Conservation (phyloP, 2,888 invertebrate genomes). For the Palloptera scutellata region DNA sequence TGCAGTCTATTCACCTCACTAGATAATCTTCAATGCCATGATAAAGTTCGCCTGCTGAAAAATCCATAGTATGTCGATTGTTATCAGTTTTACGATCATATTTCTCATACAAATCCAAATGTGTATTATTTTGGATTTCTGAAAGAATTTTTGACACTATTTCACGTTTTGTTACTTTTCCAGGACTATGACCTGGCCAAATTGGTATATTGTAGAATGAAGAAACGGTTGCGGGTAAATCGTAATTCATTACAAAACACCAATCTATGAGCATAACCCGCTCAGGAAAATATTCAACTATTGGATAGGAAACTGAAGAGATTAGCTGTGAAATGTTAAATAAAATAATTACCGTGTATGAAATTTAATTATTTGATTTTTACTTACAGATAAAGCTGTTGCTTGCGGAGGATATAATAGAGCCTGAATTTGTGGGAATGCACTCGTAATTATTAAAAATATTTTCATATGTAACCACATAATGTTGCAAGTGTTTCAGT, state of each 20-base stretch:
- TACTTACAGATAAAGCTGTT: slow-evolving; percentile 16
- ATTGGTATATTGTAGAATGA: slow-evolving; percentile 60
- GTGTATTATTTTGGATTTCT: slow-evolving; percentile 27
- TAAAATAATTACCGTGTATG: neutral
- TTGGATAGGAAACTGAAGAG: slow-evolving; percentile 57
- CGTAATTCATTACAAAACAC: slow-evolving; percentile 62
- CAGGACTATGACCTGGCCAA: slow-evolving; percentile 52
- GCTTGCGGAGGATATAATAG: slow-evolving; percentile 14
- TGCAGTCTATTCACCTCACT: slow-evolving; percentile 33
- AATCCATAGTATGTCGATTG: slow-evolving; percentile 55
- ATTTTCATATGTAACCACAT: neutral
- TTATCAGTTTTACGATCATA: slow-evolving; percentile 27
- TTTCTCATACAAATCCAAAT: slow-evolving; percentile 38
- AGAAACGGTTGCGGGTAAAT: slow-evolving; percentile 50
- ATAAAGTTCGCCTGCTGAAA: slow-evolving; percentile 62
- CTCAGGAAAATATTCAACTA: slow-evolving; percentile 54
- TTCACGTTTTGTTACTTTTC: slow-evolving; percentile 36
- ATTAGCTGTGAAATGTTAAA: slow-evolving; percentile 48
- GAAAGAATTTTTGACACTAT: slow-evolving; percentile 25
- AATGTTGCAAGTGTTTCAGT: neutral
- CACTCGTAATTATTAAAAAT: neutral
- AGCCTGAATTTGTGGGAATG: neutral
- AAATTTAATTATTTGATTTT: neutral
- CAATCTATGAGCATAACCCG: slow-evolving; percentile 59
- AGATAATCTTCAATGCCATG: slow-evolving; percentile 55